These are phyloP conservation scores for Acleris literana DNA, from an alignment of 2,888 invertebrate species.

Conservation along the genomic window DNA sequence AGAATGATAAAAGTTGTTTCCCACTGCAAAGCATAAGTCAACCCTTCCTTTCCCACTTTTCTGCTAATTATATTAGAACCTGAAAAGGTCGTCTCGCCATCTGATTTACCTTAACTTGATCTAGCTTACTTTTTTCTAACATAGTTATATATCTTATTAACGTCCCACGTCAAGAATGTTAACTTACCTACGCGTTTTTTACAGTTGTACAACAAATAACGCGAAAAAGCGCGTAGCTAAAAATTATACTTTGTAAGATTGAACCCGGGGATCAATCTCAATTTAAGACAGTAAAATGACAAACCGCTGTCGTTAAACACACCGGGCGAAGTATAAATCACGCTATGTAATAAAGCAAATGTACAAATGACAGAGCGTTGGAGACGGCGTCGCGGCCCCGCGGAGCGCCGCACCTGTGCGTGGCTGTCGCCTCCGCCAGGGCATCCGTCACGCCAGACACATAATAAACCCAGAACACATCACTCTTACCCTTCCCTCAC, in stretches of 20 bases:
- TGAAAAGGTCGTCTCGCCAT: too few species aligned
- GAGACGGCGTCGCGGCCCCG: constrained; percentile 23
- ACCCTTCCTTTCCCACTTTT: too few species aligned
- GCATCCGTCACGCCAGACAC: constrained; percentile 75
- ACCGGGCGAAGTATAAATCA: constrained; percentile 80
- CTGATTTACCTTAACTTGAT: too few species aligned
- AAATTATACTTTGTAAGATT: constrained; percentile 43
- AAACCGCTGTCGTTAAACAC: constrained; percentile 80
- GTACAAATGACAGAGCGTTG: constrained; percentile 65
- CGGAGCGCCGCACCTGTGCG: constrained; percentile 38
- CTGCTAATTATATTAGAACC: too few species aligned
- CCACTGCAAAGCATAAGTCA: too few species aligned
- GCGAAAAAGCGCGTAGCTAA: constrained; percentile 23
- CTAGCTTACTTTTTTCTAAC: too few species aligned
- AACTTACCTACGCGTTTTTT: not conserved
- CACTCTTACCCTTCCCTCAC: constrained; percentile 48
- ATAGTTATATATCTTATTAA: too few species aligned
- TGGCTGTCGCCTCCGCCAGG: constrained; percentile 63
- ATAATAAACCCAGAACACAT: constrained; percentile 70
- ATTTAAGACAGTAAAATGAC: constrained; percentile 81
- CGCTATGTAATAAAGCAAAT: constrained; percentile 76
- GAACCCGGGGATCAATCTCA: constrained; percentile 78
- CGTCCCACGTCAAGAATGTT: too few species aligned
- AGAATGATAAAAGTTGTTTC: too few species aligned
- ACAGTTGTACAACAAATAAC: not conserved